Conservation (phyloP, 2,888 invertebrate species). For the Alitta virens region DNA sequence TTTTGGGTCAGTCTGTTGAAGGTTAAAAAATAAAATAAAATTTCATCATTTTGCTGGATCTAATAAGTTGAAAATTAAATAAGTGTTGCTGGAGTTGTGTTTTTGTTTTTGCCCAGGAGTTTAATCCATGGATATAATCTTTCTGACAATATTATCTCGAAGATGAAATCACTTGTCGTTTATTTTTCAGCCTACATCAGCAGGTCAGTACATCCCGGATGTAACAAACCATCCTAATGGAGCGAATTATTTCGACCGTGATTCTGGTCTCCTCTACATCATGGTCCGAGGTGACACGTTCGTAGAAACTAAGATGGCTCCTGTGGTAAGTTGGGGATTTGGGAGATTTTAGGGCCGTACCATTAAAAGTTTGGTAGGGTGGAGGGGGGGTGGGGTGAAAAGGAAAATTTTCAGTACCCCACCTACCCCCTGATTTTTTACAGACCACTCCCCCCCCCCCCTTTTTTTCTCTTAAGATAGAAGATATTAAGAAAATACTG, state of each 20-base stretch:
- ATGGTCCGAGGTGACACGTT: neutral
- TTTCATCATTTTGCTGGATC: neutral
- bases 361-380: too few relatives aligned
- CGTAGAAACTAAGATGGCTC: neutral
- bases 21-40: too few relatives aligned
- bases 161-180: neutral
- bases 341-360: too few relatives aligned
- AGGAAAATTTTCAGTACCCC: too few relatives aligned
- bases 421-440: too few relatives aligned
- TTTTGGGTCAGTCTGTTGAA: too few relatives aligned
- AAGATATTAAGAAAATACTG: too few relatives aligned
- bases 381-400: too few relatives aligned
- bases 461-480: too few relatives aligned
- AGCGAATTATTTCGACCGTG: slow-evolving; percentile 37
- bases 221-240: slow-evolving; percentile 26
- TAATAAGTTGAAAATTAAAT: neutral
- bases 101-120: neutral
- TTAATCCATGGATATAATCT: neutral
- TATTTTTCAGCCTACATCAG: slow-evolving; percentile 6
- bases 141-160: neutral
- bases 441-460: too few relatives aligned
- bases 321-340: too few relatives aligned
- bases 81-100: too few relatives aligned
- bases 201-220: slow-evolving; percentile 32
- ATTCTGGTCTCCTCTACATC: neutral